Conservation (phyloP, 2,888 invertebrate species). For the Caenorhabditis panamensis region DNA sequence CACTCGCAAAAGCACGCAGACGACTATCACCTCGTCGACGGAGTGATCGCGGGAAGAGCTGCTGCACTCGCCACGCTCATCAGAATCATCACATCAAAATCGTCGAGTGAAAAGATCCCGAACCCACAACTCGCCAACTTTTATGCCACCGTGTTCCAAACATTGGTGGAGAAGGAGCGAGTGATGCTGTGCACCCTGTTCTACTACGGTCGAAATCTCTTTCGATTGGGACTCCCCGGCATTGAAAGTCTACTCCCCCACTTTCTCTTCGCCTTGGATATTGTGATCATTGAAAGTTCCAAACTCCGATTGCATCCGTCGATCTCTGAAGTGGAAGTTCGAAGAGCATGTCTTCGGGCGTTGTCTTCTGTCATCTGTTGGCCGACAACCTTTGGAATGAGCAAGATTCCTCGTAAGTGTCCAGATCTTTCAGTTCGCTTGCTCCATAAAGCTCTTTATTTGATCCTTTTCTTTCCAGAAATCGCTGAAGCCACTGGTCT, state of each 20-base stretch:
- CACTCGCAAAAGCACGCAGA: conserved; percentile 44
- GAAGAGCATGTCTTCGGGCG: conserved; percentile 93
- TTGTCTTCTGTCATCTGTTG: conserved; percentile 92
- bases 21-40: conserved; percentile 53
- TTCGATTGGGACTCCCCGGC: conserved; percentile 89
- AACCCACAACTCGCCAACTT: conserved; percentile 94
- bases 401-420: conserved; percentile 67
- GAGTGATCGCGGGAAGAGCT: conserved; percentile 69
- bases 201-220: conserved; percentile 85
- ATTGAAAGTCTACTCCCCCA: conserved; percentile 92
- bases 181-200: conserved; percentile 79
- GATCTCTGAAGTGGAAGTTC: conserved; percentile 84
- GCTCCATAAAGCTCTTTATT: not conserved
- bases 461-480: conserved; percentile 42
- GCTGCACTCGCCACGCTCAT: conserved; percentile 86
- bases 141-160: conserved; percentile 92
- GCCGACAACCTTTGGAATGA: conserved; percentile 90
- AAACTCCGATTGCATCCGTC: conserved; percentile 80
- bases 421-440: not conserved
- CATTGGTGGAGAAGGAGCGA: conserved; percentile 78
- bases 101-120: conserved; percentile 93
- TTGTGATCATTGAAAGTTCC: conserved; percentile 88
- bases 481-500: conserved; percentile 58
- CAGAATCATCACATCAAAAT: conserved; percentile 95
- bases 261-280: conserved; percentile 91